These are phyloP conservation scores for Xanthorhoe spadicearia DNA, from an alignment of 2,888 invertebrate species.

Conservation along the genomic window DNA sequence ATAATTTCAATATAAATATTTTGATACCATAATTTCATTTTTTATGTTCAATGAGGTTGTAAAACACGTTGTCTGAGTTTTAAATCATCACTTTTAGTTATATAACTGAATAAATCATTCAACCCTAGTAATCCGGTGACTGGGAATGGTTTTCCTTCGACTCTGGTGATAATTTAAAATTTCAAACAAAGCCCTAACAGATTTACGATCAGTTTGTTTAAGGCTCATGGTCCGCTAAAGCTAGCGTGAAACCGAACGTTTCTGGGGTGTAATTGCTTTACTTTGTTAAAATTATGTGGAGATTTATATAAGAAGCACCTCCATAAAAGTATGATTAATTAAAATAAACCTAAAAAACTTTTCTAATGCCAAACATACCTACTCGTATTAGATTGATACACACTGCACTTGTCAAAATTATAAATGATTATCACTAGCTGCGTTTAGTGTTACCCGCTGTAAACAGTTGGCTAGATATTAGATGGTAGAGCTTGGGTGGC, in stretches of 20 bases:
- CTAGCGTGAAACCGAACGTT: not conserved
- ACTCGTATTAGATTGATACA: no score
- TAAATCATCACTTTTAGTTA: not conserved
- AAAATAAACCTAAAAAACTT: no score
- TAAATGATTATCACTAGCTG: no score
- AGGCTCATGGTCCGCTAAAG: slow-evolving; percentile 12
- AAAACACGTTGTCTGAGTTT: not conserved
- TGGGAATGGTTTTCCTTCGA: slow-evolving; percentile 50
- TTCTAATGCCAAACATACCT: no score
- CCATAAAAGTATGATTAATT: no score
- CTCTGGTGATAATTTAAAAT: slow-evolving; percentile 70
- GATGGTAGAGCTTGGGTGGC: no score
- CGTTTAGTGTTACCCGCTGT: no score
- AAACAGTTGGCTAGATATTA: no score
- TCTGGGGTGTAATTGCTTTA: not conserved
- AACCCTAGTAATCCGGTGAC: slow-evolving; percentile 59
- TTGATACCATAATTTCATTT: not conserved
- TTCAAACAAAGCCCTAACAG: slow-evolving; percentile 66
- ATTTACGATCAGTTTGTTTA: slow-evolving; percentile 57
- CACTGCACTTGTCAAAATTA: no score
- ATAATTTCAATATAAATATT: not conserved
- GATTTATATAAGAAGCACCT: no score
- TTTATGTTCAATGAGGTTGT: not conserved
- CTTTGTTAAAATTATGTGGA: no score
- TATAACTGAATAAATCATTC: slow-evolving; percentile 61